A percentile compares a stretch with the other conserved stretches of the same genome.
Conservation (phyloP, 2,888 invertebrate species). For the Anthophora plumipes region DNA sequence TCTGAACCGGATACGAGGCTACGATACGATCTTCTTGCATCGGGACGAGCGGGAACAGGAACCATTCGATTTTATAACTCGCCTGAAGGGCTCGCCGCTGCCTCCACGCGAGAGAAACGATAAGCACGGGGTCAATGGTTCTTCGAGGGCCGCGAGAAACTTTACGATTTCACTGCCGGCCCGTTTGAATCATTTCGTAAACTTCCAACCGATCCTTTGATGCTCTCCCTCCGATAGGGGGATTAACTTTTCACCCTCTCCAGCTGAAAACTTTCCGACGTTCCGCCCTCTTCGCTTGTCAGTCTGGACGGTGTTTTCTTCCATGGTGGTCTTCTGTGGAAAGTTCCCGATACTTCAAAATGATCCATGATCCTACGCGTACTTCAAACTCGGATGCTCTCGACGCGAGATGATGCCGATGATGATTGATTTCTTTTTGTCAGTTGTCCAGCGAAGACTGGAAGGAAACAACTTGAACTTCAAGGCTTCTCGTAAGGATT, state of each 20-base stretch:
- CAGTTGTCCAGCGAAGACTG: too few relatives aligned
- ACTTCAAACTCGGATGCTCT: too few relatives aligned
- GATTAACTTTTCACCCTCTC: constrained; percentile 54
- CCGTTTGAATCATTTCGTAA: constrained; percentile 62
- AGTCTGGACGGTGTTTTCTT: constrained; percentile 10
- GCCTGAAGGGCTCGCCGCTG: constrained; percentile 49
- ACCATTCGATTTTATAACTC: constrained; percentile 67
- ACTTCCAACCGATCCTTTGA: constrained; percentile 49
- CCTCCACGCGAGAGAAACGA: constrained; percentile 50
- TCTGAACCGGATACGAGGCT: constrained; percentile 19
- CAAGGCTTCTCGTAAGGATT: too few relatives aligned
- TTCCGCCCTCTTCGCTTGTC: constrained; percentile 25
- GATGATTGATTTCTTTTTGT: too few relatives aligned
- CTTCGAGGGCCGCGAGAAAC: constrained; percentile 56
- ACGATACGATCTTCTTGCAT: constrained; percentile 57
- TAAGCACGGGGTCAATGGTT: constrained; percentile 64
- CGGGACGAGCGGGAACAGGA: constrained; percentile 46
- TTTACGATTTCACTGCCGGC: constrained; percentile 62
- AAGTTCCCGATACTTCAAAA: too few relatives aligned
- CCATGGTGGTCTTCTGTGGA: constrained; percentile 1
- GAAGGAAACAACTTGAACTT: too few relatives aligned
- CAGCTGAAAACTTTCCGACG: constrained; percentile 20
- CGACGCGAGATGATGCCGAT: too few relatives aligned
- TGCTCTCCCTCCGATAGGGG: constrained; percentile 40
- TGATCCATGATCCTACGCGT: too few relatives aligned